phyloP scores from a whole-genome alignment of 30 jellyfish, hydroid and myxozoan species.

The Clytia hemisphaerica region DNA sequence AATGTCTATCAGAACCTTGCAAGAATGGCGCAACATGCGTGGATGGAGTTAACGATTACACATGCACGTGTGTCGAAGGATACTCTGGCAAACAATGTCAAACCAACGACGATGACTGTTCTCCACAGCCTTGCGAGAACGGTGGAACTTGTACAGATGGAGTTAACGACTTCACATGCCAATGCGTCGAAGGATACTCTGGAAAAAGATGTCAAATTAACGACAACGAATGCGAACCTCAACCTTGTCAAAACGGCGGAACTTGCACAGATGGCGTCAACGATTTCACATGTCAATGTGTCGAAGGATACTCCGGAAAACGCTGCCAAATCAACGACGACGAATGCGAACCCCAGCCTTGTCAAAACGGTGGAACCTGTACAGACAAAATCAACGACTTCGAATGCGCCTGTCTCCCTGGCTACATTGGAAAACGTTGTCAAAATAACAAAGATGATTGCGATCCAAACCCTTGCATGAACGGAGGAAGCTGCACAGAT shows the following conservation, averaged over 20 bases:
- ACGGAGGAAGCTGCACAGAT: slow-evolving; percentile 46
- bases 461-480: slow-evolving; percentile 26
- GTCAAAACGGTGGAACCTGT: slow-evolving; percentile 18
- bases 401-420: slow-evolving; percentile 15
- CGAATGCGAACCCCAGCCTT: slow-evolving; percentile 23
- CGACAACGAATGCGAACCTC: slow-evolving; percentile 35
- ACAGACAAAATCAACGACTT: slow-evolving; percentile 13
- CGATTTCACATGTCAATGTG: slow-evolving; percentile 37
- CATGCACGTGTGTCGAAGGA: slow-evolving; percentile 12
- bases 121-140: slow-evolving; percentile 38
- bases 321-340: slow-evolving; percentile 24
- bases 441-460: slow-evolving; percentile 36
- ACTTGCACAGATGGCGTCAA: slow-evolving; percentile 41
- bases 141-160: slow-evolving; percentile 45
- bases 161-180: slow-evolving; percentile 27
- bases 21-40: slow-evolving; percentile 19
- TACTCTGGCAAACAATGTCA: slow-evolving; percentile 29
- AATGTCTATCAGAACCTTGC: slow-evolving; percentile 35
- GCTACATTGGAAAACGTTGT: slow-evolving; percentile 12
- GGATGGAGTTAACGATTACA: not conserved
- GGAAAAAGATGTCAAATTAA: slow-evolving; percentile 39
- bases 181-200: slow-evolving; percentile 35
- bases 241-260: slow-evolving; percentile 47
- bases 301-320: slow-evolving; percentile 23
- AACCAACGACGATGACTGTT: slow-evolving; percentile 37